phyloP scores from a whole-genome alignment of 2,797 vertebrate species.

The Carduelis carduelis region DNA sequence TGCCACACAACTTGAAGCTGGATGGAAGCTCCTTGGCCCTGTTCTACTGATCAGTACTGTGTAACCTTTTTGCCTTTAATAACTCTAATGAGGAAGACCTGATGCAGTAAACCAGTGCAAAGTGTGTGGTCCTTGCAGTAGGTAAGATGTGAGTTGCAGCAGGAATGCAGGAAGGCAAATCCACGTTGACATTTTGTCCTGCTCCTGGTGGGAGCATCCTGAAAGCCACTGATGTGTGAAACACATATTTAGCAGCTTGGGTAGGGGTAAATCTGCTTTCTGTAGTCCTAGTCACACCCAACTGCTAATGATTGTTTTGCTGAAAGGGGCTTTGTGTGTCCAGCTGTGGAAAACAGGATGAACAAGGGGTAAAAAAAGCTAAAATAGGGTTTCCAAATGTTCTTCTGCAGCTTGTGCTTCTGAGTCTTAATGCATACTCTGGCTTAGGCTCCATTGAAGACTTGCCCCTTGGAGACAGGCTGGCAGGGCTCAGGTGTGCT shows the following conservation, averaged over 20 bases:
- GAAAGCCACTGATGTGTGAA: neutral
- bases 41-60: neutral
- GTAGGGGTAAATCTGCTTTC: neutral
- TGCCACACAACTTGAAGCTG: neutral
- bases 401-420: neutral
- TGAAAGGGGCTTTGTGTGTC: neutral
- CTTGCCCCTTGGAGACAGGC: neutral
- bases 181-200: neutral
- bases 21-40: neutral
- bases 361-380: neutral
- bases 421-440: neutral
- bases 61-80: neutral
- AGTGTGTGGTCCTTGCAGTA: neutral
- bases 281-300: neutral
- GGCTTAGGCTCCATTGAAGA: neutral
- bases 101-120: neutral
- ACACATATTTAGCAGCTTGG: neutral
- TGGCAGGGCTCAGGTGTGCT: neutral
- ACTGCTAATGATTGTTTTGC: neutral
- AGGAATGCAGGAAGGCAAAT: neutral
- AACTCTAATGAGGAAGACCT: neutral
- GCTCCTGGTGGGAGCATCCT: neutral
- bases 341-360: neutral
- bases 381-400: slow-evolving; percentile 21
- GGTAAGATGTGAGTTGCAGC: neutral